Evolutionary conservation across 1,140 invertebrate species (phyloP).

Genomic region (Lamellibrachia luymesi): DNA sequence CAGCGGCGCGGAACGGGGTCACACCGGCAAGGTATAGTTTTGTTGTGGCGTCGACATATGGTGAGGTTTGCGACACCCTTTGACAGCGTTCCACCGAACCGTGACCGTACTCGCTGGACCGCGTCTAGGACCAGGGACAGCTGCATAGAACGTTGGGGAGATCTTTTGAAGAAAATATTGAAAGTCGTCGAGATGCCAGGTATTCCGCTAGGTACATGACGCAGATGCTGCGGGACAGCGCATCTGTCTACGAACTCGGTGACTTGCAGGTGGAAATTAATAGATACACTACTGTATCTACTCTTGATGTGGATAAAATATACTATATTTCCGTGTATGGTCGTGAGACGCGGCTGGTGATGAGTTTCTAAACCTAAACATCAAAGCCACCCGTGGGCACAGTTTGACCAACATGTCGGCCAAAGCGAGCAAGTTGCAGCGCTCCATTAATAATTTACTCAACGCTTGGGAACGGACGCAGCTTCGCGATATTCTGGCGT

Average conservation of each 20-base stretch:
- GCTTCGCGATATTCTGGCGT: conserved; percentile 19
- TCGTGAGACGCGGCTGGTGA: background rate
- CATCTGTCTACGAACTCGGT: background rate
- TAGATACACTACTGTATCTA: background rate
- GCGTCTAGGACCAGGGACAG: background rate
- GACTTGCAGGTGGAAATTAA: background rate
- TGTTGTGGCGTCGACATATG: background rate
- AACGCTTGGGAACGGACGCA: conserved; percentile 21
- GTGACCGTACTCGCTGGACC: background rate
- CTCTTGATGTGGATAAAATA: background rate
- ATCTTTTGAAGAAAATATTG: background rate
- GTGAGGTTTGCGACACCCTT: background rate
- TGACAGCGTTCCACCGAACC: background rate
- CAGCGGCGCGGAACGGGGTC: background rate
- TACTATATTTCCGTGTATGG: background rate
- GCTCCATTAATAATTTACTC: conserved; percentile 22
- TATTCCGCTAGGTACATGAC: background rate
- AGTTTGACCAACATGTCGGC: conserved; percentile 6
- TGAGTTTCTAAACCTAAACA: background rate
- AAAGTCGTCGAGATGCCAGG: background rate
- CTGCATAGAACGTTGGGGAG: background rate
- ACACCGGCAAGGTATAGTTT: background rate
- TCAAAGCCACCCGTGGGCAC: background rate
- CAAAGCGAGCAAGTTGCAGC: conserved; percentile 21
- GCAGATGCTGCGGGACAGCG: background rate